Evolutionary conservation across 2,797 vertebrate genomes (phyloP).

Genomic region (Scolopax rusticola): DNA sequence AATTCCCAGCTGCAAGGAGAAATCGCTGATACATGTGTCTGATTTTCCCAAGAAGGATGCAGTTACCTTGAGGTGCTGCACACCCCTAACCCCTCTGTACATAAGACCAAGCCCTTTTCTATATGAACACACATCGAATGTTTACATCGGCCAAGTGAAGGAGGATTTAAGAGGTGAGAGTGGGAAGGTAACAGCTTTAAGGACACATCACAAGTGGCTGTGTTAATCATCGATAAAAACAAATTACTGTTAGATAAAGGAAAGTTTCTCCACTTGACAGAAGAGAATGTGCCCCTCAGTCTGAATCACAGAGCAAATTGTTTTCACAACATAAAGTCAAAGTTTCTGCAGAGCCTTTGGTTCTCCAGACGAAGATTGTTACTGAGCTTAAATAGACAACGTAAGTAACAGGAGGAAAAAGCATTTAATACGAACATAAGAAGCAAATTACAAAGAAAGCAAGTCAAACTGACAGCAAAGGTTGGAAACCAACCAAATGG

Average conservation of each 20-base stretch:
- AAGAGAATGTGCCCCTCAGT: neutral
- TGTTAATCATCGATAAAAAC: neutral
- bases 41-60: neutral
- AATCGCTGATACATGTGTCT: constrained; percentile 19
- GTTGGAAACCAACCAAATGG: neutral
- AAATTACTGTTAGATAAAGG: neutral
- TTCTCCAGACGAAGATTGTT: neutral
- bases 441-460: neutral
- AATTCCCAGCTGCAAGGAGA: constrained; percentile 35
- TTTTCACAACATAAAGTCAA: neutral
- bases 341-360: neutral
- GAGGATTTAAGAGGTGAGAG: neutral
- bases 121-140: neutral
- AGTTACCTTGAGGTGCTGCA: constrained; percentile 9
- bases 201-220: neutral
- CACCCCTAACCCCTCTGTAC: neutral
- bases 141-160: neutral
- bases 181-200: constrained; percentile 14
- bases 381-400: neutral
- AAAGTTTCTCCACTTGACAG: neutral
- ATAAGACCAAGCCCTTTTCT: neutral
- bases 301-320: neutral
- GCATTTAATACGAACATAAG: neutral
- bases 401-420: neutral
- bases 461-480: neutral